Evolutionary conservation across 2,888 invertebrate genomes (phyloP).

Genomic region (Ganaspis brasiliensis): DNA sequence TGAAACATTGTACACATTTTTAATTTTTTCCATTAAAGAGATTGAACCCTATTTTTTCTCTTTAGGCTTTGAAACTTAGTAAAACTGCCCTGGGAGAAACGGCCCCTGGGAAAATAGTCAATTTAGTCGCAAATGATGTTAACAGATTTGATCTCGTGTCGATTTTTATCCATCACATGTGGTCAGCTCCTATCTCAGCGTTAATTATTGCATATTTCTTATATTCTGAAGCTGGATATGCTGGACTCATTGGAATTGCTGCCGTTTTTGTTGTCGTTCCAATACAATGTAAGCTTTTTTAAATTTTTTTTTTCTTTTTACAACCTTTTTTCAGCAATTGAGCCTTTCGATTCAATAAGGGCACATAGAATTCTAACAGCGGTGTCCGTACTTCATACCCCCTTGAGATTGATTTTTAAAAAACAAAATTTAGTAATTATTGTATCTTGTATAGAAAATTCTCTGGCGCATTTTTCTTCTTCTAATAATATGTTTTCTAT

Average conservation of each 20-base stretch:
- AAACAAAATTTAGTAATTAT: no score
- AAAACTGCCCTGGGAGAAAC: conserved; percentile 88
- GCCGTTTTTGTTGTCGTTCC: conserved; percentile 93
- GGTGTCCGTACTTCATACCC: no score
- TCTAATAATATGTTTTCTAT: no score
- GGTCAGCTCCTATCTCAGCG: conserved; percentile 90
- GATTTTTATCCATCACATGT: conserved; percentile 94
- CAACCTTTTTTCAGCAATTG: no score
- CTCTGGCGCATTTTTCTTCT: no score
- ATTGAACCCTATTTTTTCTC: conserved; percentile 13
- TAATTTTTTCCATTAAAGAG: no score
- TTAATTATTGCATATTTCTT: conserved; percentile 89
- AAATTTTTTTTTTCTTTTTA: no score
- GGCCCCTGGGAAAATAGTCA: conserved; percentile 83
- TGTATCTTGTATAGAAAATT: no score
- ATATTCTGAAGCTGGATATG: conserved; percentile 88
- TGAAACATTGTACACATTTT: no score
- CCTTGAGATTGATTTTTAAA: no score
- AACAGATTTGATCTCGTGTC: conserved; percentile 95
- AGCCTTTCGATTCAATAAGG: no score
- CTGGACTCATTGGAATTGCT: conserved; percentile 91
- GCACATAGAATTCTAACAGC: no score
- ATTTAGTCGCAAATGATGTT: conserved; percentile 91
- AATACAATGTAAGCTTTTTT: conserved; percentile 86
- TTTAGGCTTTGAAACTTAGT: conserved; percentile 62